Percentiles rank a stretch among this genome's conserved stretches.
Conservation (phyloP, 2,113 vertebrate genomes). For the Chaetodon trifascialis region DNA sequence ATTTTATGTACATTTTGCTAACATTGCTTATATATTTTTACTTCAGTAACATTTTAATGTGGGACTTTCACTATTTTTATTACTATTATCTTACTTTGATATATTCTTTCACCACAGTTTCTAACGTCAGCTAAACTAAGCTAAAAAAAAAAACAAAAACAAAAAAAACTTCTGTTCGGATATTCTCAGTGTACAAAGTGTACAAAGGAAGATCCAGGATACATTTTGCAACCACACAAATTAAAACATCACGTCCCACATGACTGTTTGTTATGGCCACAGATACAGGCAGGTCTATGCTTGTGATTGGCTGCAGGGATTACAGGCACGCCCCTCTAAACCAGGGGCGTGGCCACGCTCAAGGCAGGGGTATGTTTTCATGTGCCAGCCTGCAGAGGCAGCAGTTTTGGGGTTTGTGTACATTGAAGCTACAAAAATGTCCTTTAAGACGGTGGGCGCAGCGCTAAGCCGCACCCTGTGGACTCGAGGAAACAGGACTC, state of each 20-base stretch:
- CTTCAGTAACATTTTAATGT: too few species aligned
- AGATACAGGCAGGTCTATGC: too few species aligned
- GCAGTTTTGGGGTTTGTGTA: not conserved
- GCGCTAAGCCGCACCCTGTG: constrained; percentile 55
- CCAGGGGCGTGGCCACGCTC: not conserved
- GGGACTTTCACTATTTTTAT: too few species aligned
- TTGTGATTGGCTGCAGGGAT: not conserved
- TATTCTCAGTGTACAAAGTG: too few species aligned
- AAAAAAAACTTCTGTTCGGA: too few species aligned
- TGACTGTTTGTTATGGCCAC: not conserved
- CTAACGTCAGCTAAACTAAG: too few species aligned
- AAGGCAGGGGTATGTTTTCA: constrained; percentile 21
- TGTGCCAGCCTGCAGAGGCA: not conserved
- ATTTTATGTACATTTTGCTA: too few species aligned
- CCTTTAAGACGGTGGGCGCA: constrained; percentile 41
- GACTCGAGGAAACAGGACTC: constrained; percentile 45
- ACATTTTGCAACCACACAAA: not conserved
- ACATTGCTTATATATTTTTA: too few species aligned
- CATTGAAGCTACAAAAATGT: constrained; percentile 46
- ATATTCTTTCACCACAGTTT: too few species aligned
- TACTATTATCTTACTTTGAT: too few species aligned
- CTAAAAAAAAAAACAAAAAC: too few species aligned
- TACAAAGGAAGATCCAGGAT: too few species aligned
- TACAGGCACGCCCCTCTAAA: not conserved
- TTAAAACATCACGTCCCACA: not conserved